Conservation (phyloP, 2,797 vertebrate species). For the Protonibea diacanthus region DNA sequence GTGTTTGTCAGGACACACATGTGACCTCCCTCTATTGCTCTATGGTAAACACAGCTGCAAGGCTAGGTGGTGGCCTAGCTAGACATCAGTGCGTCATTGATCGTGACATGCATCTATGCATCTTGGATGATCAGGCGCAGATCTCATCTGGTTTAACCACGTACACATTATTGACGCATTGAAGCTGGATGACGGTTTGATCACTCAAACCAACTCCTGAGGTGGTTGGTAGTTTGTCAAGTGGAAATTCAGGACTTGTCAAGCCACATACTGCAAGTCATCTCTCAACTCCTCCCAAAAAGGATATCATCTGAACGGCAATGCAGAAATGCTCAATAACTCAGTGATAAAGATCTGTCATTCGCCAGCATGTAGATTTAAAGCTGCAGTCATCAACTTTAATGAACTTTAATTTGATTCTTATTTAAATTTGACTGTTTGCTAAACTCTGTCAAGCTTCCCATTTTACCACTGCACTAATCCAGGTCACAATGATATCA, state of each 20-base stretch:
- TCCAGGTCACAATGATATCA: background rate
- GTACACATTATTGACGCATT: background rate
- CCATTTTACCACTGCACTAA: background rate
- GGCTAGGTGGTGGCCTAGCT: slow-evolving; percentile 14
- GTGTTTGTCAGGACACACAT: slow-evolving; percentile 38
- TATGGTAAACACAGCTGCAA: slow-evolving; percentile 69
- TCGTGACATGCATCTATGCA: background rate
- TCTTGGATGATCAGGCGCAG: background rate
- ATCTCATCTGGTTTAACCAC: background rate
- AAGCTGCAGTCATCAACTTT: background rate
- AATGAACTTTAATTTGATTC: background rate
- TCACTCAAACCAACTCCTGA: background rate
- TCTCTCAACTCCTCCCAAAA: background rate
- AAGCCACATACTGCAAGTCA: background rate
- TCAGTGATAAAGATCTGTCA: background rate
- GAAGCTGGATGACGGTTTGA: background rate
- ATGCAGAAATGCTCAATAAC: background rate
- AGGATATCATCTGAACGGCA: background rate
- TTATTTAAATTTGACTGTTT: background rate
- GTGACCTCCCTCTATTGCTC: slow-evolving; percentile 32
- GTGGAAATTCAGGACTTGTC: background rate
- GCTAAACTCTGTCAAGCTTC: background rate
- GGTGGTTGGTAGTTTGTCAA: background rate
- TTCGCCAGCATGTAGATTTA: background rate
- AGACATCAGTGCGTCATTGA: slow-evolving; percentile 27